These are phyloP conservation scores for Meliscaeva auricollis DNA, from an alignment of 2,888 invertebrate genomes.

Conservation along the genomic window DNA sequence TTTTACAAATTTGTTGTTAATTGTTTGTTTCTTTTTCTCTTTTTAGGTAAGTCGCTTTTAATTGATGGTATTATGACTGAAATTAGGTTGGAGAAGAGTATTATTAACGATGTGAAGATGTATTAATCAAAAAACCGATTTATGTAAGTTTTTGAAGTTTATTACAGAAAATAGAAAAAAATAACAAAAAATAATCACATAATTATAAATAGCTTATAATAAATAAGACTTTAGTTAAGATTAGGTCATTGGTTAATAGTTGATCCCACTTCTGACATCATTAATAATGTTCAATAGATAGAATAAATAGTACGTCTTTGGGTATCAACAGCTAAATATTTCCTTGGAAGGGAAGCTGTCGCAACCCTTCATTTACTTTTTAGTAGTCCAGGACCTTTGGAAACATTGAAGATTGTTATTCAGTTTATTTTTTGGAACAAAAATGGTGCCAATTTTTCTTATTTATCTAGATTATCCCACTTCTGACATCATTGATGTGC, in stretches of 20 bases:
- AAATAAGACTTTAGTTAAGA: background rate
- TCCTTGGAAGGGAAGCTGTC: too few relatives aligned
- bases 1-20: conserved; percentile 33
- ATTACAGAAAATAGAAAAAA: background rate
- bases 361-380: too few relatives aligned
- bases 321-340: too few relatives aligned
- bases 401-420: too few relatives aligned
- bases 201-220: background rate
- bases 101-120: background rate
- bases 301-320: too few relatives aligned
- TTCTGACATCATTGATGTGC: too few relatives aligned
- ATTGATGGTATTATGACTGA: conserved; percentile 24
- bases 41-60: conserved; percentile 56
- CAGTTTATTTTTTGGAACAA: too few relatives aligned
- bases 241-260: background rate
- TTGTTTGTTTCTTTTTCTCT: conserved; percentile 22
- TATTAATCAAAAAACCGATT: conserved; percentile 8
- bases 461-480: too few relatives aligned
- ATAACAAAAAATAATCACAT: background rate
- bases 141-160: background rate
- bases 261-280: background rate
- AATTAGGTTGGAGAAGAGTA: background rate
- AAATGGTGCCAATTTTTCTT: too few relatives aligned
- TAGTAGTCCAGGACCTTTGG: too few relatives aligned
- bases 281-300: too few relatives aligned